Evolutionary conservation across 1,140 invertebrate species (phyloP).

Genomic region (Cyrtorhinus lividipennis): DNA sequence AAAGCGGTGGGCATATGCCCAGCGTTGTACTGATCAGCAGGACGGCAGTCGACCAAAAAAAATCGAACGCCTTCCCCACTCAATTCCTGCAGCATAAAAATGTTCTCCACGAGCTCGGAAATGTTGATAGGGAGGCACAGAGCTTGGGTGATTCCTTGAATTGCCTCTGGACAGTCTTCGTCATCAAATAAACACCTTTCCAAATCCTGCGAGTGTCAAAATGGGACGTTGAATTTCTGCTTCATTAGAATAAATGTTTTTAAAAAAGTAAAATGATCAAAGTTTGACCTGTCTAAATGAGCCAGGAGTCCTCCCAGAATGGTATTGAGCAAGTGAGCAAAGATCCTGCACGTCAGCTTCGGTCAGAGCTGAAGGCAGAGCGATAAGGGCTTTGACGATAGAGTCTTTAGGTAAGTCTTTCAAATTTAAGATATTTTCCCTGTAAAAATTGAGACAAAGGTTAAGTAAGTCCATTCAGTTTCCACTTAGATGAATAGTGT

Average conservation of each 20-base stretch:
- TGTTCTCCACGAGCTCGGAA: conserved; percentile 64
- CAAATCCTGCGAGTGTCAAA: conserved; percentile 26
- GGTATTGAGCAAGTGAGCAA: conserved; percentile 88
- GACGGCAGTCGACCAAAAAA: conserved; percentile 93
- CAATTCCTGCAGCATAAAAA: conserved; percentile 22
- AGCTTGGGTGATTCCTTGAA: conserved; percentile 53
- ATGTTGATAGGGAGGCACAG: conserved; percentile 88
- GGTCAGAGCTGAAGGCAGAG: conserved; percentile 72
- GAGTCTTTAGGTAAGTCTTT: conserved; percentile 53
- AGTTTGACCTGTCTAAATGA: conserved; percentile 62
- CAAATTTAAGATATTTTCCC: conserved; percentile 72
- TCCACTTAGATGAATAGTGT: not conserved
- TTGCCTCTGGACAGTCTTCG: conserved; percentile 23
- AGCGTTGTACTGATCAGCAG: conserved; percentile 90
- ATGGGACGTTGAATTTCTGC: too few relatives aligned
- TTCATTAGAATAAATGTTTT: too few relatives aligned
- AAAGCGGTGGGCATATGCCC: conserved; percentile 94
- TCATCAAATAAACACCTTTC: conserved; percentile 40
- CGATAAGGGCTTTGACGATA: conserved; percentile 55
- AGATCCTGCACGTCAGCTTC: conserved; percentile 94
- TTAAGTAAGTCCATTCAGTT: not conserved
- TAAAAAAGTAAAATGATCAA: not conserved
- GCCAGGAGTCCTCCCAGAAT: conserved; percentile 76
- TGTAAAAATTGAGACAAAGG: conserved; percentile 25
- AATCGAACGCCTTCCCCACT: conserved; percentile 54